Percentiles rank a stretch among this genome's conserved stretches.
phyloP scores from a whole-genome alignment of 2,113 vertebrate species.

The Otocyon megalotis region DNA sequence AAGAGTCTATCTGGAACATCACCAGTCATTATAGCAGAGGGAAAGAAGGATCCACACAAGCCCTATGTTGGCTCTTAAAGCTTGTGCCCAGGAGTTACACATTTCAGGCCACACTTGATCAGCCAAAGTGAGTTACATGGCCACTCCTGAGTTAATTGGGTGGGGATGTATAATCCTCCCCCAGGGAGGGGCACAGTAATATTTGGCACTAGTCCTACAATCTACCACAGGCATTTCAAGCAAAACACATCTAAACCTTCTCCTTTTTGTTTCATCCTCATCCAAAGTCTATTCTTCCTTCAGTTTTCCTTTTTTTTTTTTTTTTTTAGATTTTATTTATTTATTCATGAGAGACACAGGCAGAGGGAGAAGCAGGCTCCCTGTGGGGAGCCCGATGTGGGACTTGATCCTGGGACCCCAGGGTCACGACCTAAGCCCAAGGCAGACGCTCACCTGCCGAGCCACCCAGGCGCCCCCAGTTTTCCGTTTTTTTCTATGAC shows the following conservation, averaged over 20 bases:
- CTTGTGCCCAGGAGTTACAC: slow-evolving; percentile 59
- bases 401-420: no score
- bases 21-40: not conserved
- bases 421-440: no score
- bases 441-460: no score
- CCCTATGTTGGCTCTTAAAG: slow-evolving; percentile 19
- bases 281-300: slow-evolving; percentile 53
- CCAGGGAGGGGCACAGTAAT: slow-evolving; percentile 28
- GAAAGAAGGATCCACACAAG: not conserved
- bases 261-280: slow-evolving; percentile 59
- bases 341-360: no score
- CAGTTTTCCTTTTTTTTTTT: slow-evolving; percentile 21
- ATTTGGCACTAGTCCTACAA: slow-evolving; percentile 58
- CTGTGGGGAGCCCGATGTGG: no score
- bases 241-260: slow-evolving; percentile 70
- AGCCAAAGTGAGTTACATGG: slow-evolving; percentile 42
- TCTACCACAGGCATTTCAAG: slow-evolving; percentile 60
- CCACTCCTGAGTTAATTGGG: slow-evolving; percentile 58
- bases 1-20: slow-evolving; percentile 33
- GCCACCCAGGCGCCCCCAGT: no score
- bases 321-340: no score
- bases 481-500: slow-evolving; percentile 45
- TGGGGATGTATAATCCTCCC: slow-evolving; percentile 59
- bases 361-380: no score
- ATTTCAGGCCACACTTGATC: slow-evolving; percentile 50